A percentile compares a stretch with the other conserved stretches of the same genome.
These are phyloP conservation scores for Hippoglossus stenolepis DNA, from an alignment of 2,113 vertebrate species.

Conservation along the genomic window DNA sequence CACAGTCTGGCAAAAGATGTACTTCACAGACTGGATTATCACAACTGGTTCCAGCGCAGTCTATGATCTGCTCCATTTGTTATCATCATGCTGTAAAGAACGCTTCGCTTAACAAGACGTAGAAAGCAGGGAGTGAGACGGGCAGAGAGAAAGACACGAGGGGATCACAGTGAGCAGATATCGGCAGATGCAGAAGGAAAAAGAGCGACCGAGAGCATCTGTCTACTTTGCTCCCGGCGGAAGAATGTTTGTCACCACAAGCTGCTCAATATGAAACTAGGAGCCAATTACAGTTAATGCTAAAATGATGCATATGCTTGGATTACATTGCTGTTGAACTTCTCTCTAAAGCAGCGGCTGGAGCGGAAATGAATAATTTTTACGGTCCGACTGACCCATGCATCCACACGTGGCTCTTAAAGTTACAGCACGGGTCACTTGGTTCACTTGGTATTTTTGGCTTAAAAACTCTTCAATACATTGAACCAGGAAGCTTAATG, in stretches of 20 bases:
- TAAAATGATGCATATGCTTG: slow-evolving; percentile 57
- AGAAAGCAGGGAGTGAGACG: not conserved
- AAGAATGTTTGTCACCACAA: slow-evolving; percentile 57
- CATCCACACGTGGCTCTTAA: not conserved
- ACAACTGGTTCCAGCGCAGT: slow-evolving; percentile 6
- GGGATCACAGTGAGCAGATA: slow-evolving; percentile 15
- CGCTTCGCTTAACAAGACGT: slow-evolving; percentile 3
- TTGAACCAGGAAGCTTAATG: not conserved
- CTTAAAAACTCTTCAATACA: not conserved
- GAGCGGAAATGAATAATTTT: slow-evolving; percentile 21
- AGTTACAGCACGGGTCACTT: slow-evolving; percentile 15
- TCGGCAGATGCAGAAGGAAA: slow-evolving; percentile 38
- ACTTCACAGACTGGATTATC: slow-evolving; percentile 4
- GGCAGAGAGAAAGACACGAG: not conserved
- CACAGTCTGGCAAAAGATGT: slow-evolving; percentile 7
- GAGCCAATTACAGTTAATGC: slow-evolving; percentile 68
- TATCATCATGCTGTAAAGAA: slow-evolving; percentile 12
- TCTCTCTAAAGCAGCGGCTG: not conserved
- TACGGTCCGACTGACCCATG: not conserved
- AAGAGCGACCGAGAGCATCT: slow-evolving; percentile 41
- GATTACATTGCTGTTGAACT: slow-evolving; percentile 27
- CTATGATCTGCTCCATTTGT: slow-evolving; percentile 21
- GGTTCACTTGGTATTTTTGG: slow-evolving; percentile 16
- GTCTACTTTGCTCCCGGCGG: slow-evolving; percentile 46
- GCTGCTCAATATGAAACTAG: slow-evolving; percentile 50